Percentiles rank a stretch among this genome's conserved stretches.
Conservation (phyloP, 2,113 vertebrate species). For the Catharus fuscescens region DNA sequence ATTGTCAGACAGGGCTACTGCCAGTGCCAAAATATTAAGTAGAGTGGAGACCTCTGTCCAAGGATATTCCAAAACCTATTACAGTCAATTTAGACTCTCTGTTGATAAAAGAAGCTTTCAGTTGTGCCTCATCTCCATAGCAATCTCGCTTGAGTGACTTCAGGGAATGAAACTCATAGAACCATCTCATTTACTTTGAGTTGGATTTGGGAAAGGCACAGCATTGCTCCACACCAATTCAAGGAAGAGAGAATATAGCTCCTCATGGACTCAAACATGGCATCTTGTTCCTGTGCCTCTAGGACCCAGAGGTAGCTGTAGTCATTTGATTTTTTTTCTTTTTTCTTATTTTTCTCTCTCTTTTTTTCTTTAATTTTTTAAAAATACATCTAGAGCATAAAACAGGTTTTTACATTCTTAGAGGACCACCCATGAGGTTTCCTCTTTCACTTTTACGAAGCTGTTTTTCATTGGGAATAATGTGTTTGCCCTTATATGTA, state of each 20-base stretch:
- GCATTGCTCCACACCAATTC: not conserved
- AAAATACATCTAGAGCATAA: not conserved
- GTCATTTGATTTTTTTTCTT: accelerated
- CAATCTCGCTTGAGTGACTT: not conserved
- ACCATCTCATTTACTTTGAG: not conserved
- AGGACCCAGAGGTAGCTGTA: not conserved
- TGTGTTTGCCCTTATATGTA: not conserved
- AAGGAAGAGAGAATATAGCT: not conserved
- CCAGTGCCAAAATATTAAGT: not conserved
- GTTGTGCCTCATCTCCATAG: not conserved
- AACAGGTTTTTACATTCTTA: not conserved
- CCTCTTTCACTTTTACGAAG: not conserved
- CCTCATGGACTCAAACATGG: not conserved
- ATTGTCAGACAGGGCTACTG: not conserved
- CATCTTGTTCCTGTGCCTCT: not conserved
- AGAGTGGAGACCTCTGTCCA: not conserved
- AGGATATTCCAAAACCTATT: not conserved
- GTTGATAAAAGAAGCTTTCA: not conserved
- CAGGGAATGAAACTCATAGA: not conserved
- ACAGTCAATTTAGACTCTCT: not conserved
- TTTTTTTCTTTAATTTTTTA: no score
- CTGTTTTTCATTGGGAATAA: slow-evolving; percentile 34
- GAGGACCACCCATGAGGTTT: slow-evolving; percentile 5
- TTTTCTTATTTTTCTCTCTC: no score
- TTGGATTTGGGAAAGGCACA: not conserved